Evolutionary conservation across 2,888 invertebrate genomes (phyloP).

Genomic region (Sesia bembeciformis): DNA sequence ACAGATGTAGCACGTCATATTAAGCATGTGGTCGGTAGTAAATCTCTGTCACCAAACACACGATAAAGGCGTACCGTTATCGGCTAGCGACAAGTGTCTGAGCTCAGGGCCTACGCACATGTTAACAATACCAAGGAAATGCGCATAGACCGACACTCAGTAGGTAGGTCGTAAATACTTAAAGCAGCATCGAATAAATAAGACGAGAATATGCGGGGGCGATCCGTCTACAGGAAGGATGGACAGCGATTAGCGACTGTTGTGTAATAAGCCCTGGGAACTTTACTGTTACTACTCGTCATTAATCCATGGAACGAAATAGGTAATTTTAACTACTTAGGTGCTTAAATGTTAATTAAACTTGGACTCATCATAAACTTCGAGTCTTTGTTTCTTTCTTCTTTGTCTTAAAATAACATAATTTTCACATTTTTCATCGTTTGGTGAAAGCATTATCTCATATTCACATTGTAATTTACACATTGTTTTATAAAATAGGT

Average conservation of each 20-base stretch:
- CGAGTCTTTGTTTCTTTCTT: no score
- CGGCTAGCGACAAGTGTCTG: conserved; percentile 22
- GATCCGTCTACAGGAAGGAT: conserved; percentile 30
- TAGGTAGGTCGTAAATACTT: not conserved
- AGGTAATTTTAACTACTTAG: not conserved
- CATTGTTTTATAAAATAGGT: no score
- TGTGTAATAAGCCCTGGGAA: conserved; percentile 32
- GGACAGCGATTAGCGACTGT: conserved; percentile 28
- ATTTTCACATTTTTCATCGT: no score
- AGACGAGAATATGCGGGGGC: conserved; percentile 41
- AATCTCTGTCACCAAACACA: conserved; percentile 41
- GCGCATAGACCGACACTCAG: conserved; percentile 11
- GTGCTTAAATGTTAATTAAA: not conserved
- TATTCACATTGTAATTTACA: no score
- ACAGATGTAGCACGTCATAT: conserved; percentile 30
- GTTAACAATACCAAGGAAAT: conserved; percentile 26
- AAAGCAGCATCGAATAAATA: conserved; percentile 25
- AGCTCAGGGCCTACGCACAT: conserved; percentile 20
- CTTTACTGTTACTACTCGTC: conserved; percentile 39
- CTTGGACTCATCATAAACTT: not conserved
- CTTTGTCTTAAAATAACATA: no score
- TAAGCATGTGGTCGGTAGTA: conserved; percentile 35
- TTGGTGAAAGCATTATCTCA: no score
- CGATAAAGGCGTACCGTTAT: conserved; percentile 43
- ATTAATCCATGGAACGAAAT: conserved; percentile 28